Percentiles rank a stretch among this genome's conserved stretches.
These are phyloP conservation scores for Ceryle rudis DNA, from an alignment of 2,797 vertebrate species.

Conservation along the genomic window DNA sequence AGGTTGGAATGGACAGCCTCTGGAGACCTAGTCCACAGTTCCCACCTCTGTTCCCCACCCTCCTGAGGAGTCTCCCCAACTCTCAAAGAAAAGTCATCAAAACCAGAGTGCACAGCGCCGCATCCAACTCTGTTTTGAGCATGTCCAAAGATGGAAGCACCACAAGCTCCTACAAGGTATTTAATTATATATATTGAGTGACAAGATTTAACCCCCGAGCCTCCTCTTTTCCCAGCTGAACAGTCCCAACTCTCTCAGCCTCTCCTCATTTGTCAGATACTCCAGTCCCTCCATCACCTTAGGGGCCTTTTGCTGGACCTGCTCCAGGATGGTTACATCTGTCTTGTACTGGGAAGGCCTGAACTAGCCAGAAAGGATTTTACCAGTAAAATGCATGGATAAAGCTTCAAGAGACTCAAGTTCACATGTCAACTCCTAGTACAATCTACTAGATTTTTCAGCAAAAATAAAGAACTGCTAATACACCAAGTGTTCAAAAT, in stretches of 20 bases:
- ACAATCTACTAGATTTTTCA: not conserved
- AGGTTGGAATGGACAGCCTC: not conserved
- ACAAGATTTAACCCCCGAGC: not conserved
- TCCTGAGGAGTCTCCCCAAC: not conserved
- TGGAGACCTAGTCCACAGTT: not conserved
- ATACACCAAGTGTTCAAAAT: not conserved
- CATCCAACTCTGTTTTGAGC: accelerated
- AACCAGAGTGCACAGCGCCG: not conserved
- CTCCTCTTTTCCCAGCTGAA: not conserved
- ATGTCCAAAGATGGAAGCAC: not conserved
- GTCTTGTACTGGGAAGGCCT: not conserved
- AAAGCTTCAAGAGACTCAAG: not conserved
- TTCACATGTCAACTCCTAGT: not conserved
- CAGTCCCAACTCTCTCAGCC: not conserved
- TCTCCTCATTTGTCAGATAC: not conserved
- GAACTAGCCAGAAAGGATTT: not conserved
- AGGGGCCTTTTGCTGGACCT: not conserved
- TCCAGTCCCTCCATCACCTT: not conserved
- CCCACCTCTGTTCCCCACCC: accelerated
- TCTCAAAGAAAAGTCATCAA: not conserved
- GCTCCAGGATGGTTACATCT: not conserved
- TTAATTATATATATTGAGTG: not conserved
- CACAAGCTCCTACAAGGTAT: not conserved
- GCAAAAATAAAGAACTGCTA: not conserved
- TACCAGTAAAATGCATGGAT: not conserved